Percentiles rank a stretch among this genome's conserved stretches.
Conservation (phyloP, 2,113 vertebrate genomes). For the human (Homo sapiens) region GRCh38 chr1:151477001-151477500, state of each 20-base stretch:
- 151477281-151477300: not conserved
- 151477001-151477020: too few species aligned
- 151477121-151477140: not conserved
- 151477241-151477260: not conserved
- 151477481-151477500: too few species aligned
- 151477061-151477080: too few species aligned
- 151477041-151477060: too few species aligned
- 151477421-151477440: not conserved
- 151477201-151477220: not conserved
- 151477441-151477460: constrained; percentile 20
- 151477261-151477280: not conserved
- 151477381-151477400: not conserved
- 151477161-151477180: not conserved
- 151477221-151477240: not conserved
- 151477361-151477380: not conserved
- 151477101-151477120: not conserved
- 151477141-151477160: not conserved
- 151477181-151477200: not conserved
- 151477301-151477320: not conserved
- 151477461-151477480: not conserved
- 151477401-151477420: not conserved
- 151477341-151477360: not conserved
- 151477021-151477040: too few species aligned
- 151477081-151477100: too few species aligned
- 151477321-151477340: not conserved